Percentiles rank a stretch among this genome's conserved stretches.
Conservation (phyloP, 1,140 invertebrate species). For the Triops cancriformis region DNA sequence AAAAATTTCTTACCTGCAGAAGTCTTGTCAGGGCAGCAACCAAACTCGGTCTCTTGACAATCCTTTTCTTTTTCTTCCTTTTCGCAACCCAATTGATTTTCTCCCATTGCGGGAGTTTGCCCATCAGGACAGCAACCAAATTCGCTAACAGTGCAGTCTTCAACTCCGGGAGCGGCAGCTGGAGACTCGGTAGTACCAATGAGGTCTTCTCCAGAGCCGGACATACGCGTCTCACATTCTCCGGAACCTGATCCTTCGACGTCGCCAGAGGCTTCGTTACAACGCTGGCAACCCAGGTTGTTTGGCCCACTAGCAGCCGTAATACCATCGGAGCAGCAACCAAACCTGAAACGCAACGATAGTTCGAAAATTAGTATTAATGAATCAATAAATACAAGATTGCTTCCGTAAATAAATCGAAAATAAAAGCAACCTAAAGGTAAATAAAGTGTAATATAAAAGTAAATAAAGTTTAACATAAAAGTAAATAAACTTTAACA, state of each 20-base stretch:
- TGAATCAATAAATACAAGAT: not conserved
- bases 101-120: constrained; percentile 41
- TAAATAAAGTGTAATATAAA: too few species aligned
- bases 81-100: not conserved
- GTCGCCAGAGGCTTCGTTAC: constrained; percentile 33
- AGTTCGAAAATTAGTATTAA: not conserved
- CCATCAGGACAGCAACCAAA: constrained; percentile 72
- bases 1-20: constrained; percentile 39
- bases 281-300: constrained; percentile 48
- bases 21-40: constrained; percentile 58
- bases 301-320: constrained; percentile 49
- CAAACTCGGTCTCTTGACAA: constrained; percentile 44
- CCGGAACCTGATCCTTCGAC: constrained; percentile 22
- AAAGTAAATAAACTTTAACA: too few species aligned
- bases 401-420: not conserved
- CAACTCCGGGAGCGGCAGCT: not conserved
- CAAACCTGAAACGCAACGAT: constrained; percentile 38
- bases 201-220: constrained; percentile 22
- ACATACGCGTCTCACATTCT: not conserved
- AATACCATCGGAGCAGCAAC: constrained; percentile 54
- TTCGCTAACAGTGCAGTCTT: constrained; percentile 47
- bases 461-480: too few species aligned
- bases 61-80: constrained; percentile 19
- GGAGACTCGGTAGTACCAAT: constrained; percentile 32
- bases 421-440: too few species aligned